Base-by-base conservation (phyloP, 2,113 vertebrate genomes). In the Chauna torquata region DNA sequence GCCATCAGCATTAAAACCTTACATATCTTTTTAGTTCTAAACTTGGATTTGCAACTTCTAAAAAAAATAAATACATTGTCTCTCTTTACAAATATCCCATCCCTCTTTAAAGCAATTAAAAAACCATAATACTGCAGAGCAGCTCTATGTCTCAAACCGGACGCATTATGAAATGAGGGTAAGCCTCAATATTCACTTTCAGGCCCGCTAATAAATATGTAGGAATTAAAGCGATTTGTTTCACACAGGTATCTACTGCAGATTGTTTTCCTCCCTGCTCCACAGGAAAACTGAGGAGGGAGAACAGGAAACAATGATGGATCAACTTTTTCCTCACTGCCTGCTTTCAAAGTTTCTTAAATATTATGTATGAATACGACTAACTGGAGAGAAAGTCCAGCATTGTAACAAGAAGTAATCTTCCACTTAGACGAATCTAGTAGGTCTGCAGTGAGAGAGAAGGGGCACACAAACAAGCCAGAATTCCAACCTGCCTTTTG, bases 41-140 rank as follows among this genome's bases (percentile, higher is more conserved):
- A 32, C 24, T 70, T 38, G 9, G n/a, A 90, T 55, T 65, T 89
- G 61, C 59, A 61, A 54, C 55, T 70, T 72, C 25, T 36, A 59
- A 64, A 72, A 84, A 40, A 65, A 54, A 10, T 6, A 70, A 30
- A 57, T 32, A 16, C 57, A 83, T 57, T 47, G 36, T 22, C 45
- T 44, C 9, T 47, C n/a, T 82, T 86, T 38, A 86, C 54, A 94
- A 42, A n/a, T 65, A 72, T 11, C 38, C 58, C 86, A 80, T 7
- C 20, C n/a, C 40, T 74, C 87, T 70, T 62, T 19, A 84, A 74
- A 81, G 80, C 58, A 88, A 42, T 23, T 55, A 55, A 86, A 88
- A 61, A n/a, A 88, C n/a, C 22, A 2, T 20, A 81, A 44, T 40
- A 19, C 50, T 42, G 62, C 52, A 92, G 71, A 45, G 16, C 70